A percentile compares a stretch with the other conserved stretches of the same genome.
phyloP scores from a whole-genome alignment of 1,140 invertebrate genomes.

The Oscheius sp. region DNA sequence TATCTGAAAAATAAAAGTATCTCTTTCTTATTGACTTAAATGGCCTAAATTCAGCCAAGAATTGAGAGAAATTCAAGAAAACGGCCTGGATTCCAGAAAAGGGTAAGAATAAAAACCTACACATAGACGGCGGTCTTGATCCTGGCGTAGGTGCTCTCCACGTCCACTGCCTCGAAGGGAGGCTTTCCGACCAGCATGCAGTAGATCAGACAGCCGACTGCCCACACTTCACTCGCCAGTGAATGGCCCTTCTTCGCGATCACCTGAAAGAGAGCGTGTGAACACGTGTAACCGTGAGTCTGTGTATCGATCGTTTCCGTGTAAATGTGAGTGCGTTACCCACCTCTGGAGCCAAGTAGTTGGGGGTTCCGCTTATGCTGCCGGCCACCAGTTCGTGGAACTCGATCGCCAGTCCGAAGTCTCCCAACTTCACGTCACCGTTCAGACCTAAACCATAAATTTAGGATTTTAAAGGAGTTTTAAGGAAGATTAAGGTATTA shows the following conservation, averaged over 20 bases:
- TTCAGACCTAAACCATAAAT: background rate
- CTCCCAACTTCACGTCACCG: background rate
- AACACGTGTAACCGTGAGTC: background rate
- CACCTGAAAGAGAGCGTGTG: conserved; percentile 11
- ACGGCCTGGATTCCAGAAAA: too few species aligned
- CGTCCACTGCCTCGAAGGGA: conserved; percentile 61
- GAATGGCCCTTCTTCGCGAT: conserved; percentile 79
- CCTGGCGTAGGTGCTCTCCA: background rate
- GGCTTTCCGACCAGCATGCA: conserved; percentile 79
- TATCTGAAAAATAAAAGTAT: conserved; percentile 2
- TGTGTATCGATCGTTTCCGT: too few species aligned
- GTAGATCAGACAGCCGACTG: conserved; percentile 88
- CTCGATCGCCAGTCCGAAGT: background rate
- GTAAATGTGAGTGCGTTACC: too few species aligned
- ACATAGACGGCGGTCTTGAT: too few species aligned
- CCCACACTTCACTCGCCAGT: conserved; percentile 91
- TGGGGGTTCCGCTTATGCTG: background rate
- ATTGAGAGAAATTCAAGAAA: too few species aligned
- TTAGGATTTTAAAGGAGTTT: background rate
- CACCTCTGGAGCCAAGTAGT: conserved; percentile 11
- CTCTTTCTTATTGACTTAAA: conserved; percentile 4
- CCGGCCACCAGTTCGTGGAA: background rate
- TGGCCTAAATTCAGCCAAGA: too few species aligned
- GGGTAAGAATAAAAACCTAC: too few species aligned
- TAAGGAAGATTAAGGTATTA: too few species aligned